Base-by-base conservation (phyloP, 2,113 vertebrate genomes). In the Miniopterus natalensis region DNA sequence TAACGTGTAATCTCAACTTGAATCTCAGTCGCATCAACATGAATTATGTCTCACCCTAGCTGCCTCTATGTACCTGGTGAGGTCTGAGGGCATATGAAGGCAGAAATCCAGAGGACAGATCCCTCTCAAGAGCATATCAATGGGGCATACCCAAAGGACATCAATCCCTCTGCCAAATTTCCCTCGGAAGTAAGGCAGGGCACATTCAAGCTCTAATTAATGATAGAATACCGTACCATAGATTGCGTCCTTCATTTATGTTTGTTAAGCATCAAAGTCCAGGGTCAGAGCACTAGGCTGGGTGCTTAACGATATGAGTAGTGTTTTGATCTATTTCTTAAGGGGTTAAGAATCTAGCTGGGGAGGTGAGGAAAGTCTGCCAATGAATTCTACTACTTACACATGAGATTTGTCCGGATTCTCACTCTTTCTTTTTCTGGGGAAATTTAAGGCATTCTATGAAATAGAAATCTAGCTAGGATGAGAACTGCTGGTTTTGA, bases 321-420 rank as follows among this genome's bases (percentile, higher is more conserved):
- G 40, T 18, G 81, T 25, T 77, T 84, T 92, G 21, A 81, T 49
- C 27, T 73, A 45, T 88, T 47, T 14, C 10, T 83, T 78, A 75
- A 94, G 5, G 31, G 10, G 9, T 93, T 79, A 95, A 79, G 21
- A 74, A 70, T 63, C 23, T 80, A 89, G 51, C 5, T 71, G 15
- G 3, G 2, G 17, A 63, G 42, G 77, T 84, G 23, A 71, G 25
- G 27, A 87, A 83, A 95, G 25, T 47, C 27, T 25, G 36, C 45
- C 79, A 90, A 90, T 49, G 91, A 95, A 85, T 92, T 55, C 20
- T 27, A 90, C 15, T 73, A 70, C 36, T 89, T 93, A 17, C n/a
- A 49, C 66, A 65, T 57, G 31, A 31, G 20, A 88, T 95, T 74
- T 95, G 3, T 78, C 71, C 83, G 8, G 23, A 91, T 91, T 6